Evolutionary conservation across 1,140 invertebrate species (phyloP), one percentile per base, ranked within the genome.

Genomic region (Riptortus pedestris): DNA sequence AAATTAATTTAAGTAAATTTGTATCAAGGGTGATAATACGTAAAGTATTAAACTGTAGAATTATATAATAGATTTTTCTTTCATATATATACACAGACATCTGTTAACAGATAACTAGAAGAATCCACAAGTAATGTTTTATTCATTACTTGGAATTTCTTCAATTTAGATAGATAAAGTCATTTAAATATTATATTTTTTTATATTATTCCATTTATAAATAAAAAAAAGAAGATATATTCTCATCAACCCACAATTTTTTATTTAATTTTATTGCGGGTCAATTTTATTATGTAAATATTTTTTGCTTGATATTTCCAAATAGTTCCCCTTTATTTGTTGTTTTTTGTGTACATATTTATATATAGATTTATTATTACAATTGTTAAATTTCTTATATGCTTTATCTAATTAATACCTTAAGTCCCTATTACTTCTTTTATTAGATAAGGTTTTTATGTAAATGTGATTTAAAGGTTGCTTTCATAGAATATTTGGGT

Each of bases 321-420:
- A 47, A 47, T 2, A 47, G 22, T 20, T 47, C 7, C 22, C 18
- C 22, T 47, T 47, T 47, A n/a, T 16, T 55, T 24, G 16, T 55
- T 55, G 24, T 55, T 55, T 55, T 14, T 14, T 14, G 18, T 18
- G 20, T 24, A 24, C 24, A 55, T 27, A 24, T 55, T 55, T 24
- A 14, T 55, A 55, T 55, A 55, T 55, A 55, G 51, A 24, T 55
- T 55, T 55, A 55, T 51, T 51, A 51, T 20, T 55, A 55, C 12
- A 55, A 55, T 55, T 55, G 51, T 55, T 55, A 55, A 24, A 55
- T 55, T 55, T 55, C 18, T 24, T 55, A 55, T 55, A 55, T 55
- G 51, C 51, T 55, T 55, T 55, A 55, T 55, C 24, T 55, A 55
- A 55, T 24, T 55, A 24, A 55, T 55, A 12, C 12, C 18, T 55